These are phyloP conservation scores for Sarcophaga subvicina DNA, from an alignment of 2,888 invertebrate species.

Conservation along the genomic window DNA sequence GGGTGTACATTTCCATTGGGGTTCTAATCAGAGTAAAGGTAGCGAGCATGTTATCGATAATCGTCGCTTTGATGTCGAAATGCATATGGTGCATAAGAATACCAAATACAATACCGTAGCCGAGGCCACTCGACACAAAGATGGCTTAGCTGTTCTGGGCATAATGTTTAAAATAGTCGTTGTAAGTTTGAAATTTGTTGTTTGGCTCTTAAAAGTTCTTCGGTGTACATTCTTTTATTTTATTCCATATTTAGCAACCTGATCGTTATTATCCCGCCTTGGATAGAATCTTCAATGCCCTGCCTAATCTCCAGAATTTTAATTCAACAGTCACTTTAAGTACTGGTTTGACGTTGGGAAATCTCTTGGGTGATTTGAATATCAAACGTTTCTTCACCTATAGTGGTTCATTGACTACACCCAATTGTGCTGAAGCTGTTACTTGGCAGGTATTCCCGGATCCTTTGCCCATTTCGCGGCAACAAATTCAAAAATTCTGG, in stretches of 20 bases:
- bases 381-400: conserved; percentile 75
- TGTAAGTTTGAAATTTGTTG: conserved; percentile 46
- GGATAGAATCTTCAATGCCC: conserved; percentile 71
- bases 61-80: conserved; percentile 84
- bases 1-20: conserved; percentile 86
- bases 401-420: conserved; percentile 73
- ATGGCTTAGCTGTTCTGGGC: conserved; percentile 86
- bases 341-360: conserved; percentile 67
- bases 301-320: conserved; percentile 71
- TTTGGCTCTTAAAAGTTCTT: neutral
- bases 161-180: conserved; percentile 83
- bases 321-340: conserved; percentile 69
- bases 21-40: conserved; percentile 86
- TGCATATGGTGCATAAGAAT: conserved; percentile 87
- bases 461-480: conserved; percentile 62
- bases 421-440: conserved; percentile 70
- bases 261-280: conserved; percentile 68
- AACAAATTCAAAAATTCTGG: conserved; percentile 70
- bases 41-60: conserved; percentile 81
- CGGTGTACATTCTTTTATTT: neutral
- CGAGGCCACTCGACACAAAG: conserved; percentile 82
- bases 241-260: conserved; percentile 8
- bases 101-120: conserved; percentile 83
- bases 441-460: conserved; percentile 70
- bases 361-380: conserved; percentile 74